Evolutionary conservation across 2,797 vertebrate genomes (phyloP), one percentile per base, ranked within the genome.

Genomic region (Crenichthys baileyi): DNA sequence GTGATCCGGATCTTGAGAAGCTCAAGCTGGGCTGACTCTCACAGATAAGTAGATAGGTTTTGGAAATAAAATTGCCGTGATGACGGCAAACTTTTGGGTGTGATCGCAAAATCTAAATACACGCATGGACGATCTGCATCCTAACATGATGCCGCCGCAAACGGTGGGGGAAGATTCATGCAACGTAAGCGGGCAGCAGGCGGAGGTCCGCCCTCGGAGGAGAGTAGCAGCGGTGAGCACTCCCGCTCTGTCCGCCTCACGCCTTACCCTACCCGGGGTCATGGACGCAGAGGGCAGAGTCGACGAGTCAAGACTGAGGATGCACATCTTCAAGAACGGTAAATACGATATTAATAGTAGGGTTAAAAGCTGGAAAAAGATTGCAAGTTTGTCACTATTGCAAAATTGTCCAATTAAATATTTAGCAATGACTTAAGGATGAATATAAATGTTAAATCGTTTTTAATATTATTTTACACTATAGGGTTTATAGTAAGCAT

Each of bases 201-300:
- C 85, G 22, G 55, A 75, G 16, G 70, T 70, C 60, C 70, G 56
- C 22, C 12, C 36, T 26, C 80, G 63, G 11, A 85, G 82, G 29
- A 73, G 79, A 2, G 89, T 94, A 3, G 93, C 94, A 0, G 79
- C 86, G 60, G 77, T 94, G 78, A 84, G 81, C 76, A 82, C 79
- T 26, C 85, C 93, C 0, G 89, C 75, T 41, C 77, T 87, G 73
- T 61, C 89, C 75, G 73, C 67, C 7, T 84, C 85, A 3, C 89
- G 92, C 0, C 93, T 96, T 84, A 85, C 87, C 51, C 84, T 96
- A 85, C 93, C 94, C 0, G 95, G 96, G 20, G 92, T 96, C 71
- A 96, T 96, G 96, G 96, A 96, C 86, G 78, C 91, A 0, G 93
- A 96, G 83, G 96, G 96, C 46, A 91, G 96, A 86, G 95, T 96